Evolutionary conservation across 1,140 invertebrate species (phyloP), one percentile per base, ranked within the genome.

Genomic region (Eufriesea mexicana): DNA sequence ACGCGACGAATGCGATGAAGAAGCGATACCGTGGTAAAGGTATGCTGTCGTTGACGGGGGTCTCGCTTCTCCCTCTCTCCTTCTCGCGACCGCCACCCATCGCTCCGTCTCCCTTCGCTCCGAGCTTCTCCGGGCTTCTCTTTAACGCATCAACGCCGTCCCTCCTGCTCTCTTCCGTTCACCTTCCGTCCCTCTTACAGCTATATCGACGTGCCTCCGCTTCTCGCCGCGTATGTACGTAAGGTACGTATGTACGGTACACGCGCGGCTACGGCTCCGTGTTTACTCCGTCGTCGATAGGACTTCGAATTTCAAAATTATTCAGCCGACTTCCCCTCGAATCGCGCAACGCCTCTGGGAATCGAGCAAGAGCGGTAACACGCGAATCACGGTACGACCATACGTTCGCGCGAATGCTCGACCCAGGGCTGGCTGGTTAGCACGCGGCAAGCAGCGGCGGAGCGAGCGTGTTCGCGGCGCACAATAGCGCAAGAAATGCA

Each of bases 1-100:
- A 89, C 86, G 89, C 90, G 90, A 90, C 86, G 89, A 91, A 91
- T 91, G 89, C 91, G 91, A 89, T 90, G 89, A 91, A 91, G 90
- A 91, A 91, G 82, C 88, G 91, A 91, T 91, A 91, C 86, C 86
- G 81, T 84, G 83, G 82, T 64, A 64, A 80, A 85, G 87, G 89
- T 84, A 90, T 86, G 89, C 83, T 90, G 89, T 90, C 89, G 89
- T 88, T 88, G 89, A 88, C 86, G 89, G 89, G 78, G 89, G 89
- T 90, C 89, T 45, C 79, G 67, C 73, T 79, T 77, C 71, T 77
- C 64, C 73, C 67, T 78, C 76, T 74, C 77, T 51, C 74, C 57
- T 74, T 55, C 35, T 74, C 64, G n/a, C 64, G 35, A 35, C 35
- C 35, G 35, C 35, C 35, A 35, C 35, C 74, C 45, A 45, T 71